Conservation (phyloP, 2,888 invertebrate species). For the Harpalus rubripes region DNA sequence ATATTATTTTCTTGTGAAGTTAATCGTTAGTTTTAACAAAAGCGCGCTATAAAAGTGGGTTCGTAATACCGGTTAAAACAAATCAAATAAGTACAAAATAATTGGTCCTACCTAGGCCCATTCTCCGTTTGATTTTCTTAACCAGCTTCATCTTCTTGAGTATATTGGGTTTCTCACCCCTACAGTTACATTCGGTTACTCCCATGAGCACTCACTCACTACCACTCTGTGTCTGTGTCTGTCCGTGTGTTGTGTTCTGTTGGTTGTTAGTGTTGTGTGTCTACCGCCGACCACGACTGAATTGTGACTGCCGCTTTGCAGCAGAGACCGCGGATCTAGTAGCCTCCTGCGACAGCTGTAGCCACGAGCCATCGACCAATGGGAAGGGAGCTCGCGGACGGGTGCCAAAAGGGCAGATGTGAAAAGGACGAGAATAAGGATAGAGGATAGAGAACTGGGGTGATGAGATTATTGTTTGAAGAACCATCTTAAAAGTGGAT, state of each 20-base stretch:
- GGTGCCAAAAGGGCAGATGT: constrained; percentile 75
- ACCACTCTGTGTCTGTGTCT: not conserved
- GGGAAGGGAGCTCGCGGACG: constrained; percentile 80
- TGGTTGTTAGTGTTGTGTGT: too few relatives aligned
- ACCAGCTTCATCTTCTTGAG: constrained; percentile 91
- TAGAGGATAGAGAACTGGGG: too few relatives aligned
- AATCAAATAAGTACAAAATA: too few relatives aligned
- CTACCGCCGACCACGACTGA: not conserved
- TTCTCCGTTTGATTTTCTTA: constrained; percentile 93
- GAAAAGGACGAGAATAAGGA: not conserved
- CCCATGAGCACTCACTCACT: constrained; percentile 74
- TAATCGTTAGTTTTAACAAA: too few relatives aligned
- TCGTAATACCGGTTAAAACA: too few relatives aligned
- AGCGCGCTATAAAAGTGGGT: too few relatives aligned
- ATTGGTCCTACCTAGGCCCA: constrained; percentile 88
- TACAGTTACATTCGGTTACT: constrained; percentile 75
- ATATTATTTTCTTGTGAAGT: too few relatives aligned
- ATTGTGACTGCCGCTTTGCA: not conserved
- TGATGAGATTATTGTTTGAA: too few relatives aligned
- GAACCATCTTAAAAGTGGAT: too few relatives aligned
- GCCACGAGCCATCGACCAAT: constrained; percentile 81
- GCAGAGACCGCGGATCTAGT: constrained; percentile 68
- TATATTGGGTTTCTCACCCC: constrained; percentile 75
- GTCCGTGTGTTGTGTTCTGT: too few relatives aligned
- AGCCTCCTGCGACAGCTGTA: constrained; percentile 75